phyloP scores from a whole-genome alignment of 2,888 invertebrate genomes.

The Operophtera brumata region DNA sequence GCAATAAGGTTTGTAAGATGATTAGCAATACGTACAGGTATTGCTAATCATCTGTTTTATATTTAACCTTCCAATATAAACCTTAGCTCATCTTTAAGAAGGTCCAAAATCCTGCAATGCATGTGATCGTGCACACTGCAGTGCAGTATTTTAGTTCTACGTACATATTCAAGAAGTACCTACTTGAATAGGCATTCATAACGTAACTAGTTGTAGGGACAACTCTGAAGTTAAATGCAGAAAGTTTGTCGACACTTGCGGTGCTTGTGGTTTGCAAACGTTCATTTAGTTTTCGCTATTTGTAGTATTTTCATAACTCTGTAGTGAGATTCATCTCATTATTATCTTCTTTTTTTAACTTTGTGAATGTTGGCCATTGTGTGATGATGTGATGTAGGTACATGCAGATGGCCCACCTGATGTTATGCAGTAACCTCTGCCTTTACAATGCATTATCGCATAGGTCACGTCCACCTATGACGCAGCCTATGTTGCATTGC shows the following conservation, averaged over 20 bases:
- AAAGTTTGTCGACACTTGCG: constrained; percentile 8
- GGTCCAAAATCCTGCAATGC: constrained; percentile 1
- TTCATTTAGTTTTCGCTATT: constrained; percentile 5
- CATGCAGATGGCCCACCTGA: no score
- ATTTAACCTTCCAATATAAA: not conserved
- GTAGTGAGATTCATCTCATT: not conserved
- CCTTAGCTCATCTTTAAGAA: not conserved
- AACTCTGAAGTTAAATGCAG: constrained; percentile 11
- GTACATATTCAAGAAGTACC: constrained; percentile 2
- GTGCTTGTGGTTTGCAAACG: not conserved
- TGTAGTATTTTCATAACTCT: not conserved
- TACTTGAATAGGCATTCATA: constrained; percentile 13
- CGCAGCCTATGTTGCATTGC: no score
- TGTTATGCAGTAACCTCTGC: no score
- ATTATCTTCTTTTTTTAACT: no score
- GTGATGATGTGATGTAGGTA: no score
- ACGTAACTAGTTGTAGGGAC: not conserved
- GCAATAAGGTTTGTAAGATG: no score
- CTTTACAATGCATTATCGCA: no score
- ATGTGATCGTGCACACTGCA: constrained; percentile 4
- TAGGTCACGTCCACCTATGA: no score
- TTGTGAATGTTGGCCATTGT: no score
- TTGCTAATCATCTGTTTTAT: no score
- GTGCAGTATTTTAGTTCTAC: constrained; percentile 12
- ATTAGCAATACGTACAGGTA: no score